Conservation (phyloP, 1,140 invertebrate species). For the Lepidurus packardi region DNA sequence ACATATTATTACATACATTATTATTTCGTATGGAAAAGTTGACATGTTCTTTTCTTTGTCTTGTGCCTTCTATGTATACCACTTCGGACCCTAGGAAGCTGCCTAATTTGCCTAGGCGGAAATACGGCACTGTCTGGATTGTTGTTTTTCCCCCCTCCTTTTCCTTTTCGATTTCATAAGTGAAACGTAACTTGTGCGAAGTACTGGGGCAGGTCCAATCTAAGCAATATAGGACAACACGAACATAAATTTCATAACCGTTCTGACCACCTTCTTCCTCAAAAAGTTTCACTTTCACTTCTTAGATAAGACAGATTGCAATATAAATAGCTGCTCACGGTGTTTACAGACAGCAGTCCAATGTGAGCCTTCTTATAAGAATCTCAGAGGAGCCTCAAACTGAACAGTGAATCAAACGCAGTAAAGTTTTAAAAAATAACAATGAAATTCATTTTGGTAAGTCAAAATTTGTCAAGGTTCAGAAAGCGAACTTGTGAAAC, state of each 20-base stretch:
- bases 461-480: not conserved
- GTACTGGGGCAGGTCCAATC: too few species aligned
- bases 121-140: too few species aligned
- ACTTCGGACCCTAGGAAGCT: too few species aligned
- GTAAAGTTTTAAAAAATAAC: not conserved
- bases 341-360: not conserved
- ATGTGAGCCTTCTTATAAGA: not conserved
- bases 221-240: not conserved
- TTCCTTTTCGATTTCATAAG: too few species aligned
- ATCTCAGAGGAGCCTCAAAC: too few species aligned
- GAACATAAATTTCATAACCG: not conserved
- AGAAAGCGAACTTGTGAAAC: not conserved
- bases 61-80: too few species aligned
- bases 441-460: not conserved
- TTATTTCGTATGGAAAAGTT: too few species aligned
- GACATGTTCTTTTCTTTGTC: too few species aligned
- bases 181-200: too few species aligned
- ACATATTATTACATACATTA: too few species aligned
- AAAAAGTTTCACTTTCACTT: slow-evolving; percentile 9
- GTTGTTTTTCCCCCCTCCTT: too few species aligned
- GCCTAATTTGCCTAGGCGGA: too few species aligned
- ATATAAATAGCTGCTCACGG: not conserved
- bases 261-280: not conserved
- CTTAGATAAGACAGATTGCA: not conserved
- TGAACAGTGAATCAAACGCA: not conserved